These are phyloP conservation scores for Malurus elegans DNA, from an alignment of 2,113 vertebrate genomes.

Conservation along the genomic window DNA sequence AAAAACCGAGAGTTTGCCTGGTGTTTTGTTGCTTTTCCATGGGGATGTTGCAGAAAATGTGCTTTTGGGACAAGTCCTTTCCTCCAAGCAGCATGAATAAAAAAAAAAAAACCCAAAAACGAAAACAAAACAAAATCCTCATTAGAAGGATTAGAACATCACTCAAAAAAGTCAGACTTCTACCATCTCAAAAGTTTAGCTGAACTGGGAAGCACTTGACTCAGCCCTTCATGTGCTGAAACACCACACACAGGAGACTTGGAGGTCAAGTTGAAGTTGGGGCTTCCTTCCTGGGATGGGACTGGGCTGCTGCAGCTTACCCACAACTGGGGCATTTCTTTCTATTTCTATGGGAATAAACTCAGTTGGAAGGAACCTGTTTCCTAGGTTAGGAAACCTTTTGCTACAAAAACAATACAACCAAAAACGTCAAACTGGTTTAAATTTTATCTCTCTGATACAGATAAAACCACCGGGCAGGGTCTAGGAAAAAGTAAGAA, in stretches of 20 bases:
- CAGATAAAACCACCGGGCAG: constrained; percentile 73
- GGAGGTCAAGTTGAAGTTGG: not conserved
- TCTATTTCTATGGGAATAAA: not conserved
- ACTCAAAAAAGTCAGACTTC: not conserved
- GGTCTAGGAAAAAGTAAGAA: constrained; percentile 75
- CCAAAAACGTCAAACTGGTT: constrained; percentile 38
- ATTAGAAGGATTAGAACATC: not conserved
- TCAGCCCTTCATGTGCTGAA: not conserved
- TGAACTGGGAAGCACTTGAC: not conserved
- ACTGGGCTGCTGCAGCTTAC: not conserved
- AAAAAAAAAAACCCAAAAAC: not conserved
- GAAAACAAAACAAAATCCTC: not conserved
- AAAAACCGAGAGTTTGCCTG: not conserved
- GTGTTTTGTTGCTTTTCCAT: not conserved
- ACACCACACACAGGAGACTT: not conserved
- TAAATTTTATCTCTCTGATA: constrained; percentile 76
- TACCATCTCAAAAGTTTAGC: not conserved
- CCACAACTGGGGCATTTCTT: not conserved
- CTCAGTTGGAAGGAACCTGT: not conserved
- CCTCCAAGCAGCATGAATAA: not conserved
- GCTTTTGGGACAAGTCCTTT: not conserved
- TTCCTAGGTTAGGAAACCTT: not conserved
- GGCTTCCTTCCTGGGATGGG: not conserved
- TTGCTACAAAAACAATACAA: not conserved
- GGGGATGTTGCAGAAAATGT: not conserved